Evolutionary conservation across 2,888 invertebrate species (phyloP).

Genomic region (Cryptus viduatorius): DNA sequence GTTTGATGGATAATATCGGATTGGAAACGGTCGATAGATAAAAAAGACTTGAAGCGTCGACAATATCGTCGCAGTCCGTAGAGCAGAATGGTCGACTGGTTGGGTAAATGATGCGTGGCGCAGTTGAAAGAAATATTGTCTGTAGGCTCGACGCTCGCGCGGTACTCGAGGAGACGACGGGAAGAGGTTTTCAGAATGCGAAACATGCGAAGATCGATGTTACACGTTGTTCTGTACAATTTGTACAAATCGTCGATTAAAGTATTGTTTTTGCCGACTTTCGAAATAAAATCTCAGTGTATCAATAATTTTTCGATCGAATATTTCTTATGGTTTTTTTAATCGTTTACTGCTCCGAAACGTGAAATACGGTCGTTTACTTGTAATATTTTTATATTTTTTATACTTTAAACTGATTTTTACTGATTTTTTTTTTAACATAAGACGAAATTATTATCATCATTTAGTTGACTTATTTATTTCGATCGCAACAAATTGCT

Average conservation of each 20-base stretch:
- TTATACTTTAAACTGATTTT: too few species aligned
- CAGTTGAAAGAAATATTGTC: neutral
- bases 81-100: neutral
- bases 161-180: neutral
- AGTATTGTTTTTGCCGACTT: neutral
- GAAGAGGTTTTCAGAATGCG: neutral
- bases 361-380: neutral
- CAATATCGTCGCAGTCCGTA: slow-evolving; percentile 14
- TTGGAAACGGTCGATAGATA: slow-evolving; percentile 41
- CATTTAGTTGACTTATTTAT: neutral
- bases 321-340: neutral
- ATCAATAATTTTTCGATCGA: neutral
- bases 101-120: slow-evolving; percentile 18
- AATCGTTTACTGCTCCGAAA: neutral
- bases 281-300: neutral
- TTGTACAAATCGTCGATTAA: slow-evolving; percentile 1
- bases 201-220: neutral
- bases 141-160: neutral
- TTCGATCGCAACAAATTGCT: neutral
- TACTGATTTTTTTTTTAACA: too few species aligned
- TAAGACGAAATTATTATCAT: neutral
- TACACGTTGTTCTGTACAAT: neutral
- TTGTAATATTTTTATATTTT: too few species aligned
- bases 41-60: slow-evolving; percentile 15
- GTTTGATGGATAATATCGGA: slow-evolving; percentile 46